Conservation (phyloP, 92 coral and sea anemone species). For the Epizoanthus fatuus region DNA sequence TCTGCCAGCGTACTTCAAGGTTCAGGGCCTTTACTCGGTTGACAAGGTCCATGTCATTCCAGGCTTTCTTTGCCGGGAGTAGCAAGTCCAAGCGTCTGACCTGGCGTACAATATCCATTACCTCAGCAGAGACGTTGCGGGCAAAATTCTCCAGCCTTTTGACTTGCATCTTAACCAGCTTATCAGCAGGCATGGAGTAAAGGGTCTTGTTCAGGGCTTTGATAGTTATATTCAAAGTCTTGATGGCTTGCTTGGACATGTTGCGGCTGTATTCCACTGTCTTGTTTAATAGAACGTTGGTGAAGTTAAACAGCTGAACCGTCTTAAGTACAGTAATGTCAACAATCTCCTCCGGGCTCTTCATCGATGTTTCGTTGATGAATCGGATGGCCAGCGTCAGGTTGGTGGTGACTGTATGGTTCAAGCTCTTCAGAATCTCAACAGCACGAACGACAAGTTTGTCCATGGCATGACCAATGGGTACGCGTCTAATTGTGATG, state of each 20-base stretch:
- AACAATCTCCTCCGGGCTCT: constrained; percentile 81
- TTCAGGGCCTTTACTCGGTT: constrained; percentile 66
- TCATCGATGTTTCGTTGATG: constrained; percentile 75
- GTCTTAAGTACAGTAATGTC: constrained; percentile 75
- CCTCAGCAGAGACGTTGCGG: constrained; percentile 74
- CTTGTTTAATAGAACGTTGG: constrained; percentile 70
- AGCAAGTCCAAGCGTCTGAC: constrained; percentile 69
- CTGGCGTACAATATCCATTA: constrained; percentile 72
- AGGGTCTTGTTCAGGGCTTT: constrained; percentile 71
- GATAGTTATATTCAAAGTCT: constrained; percentile 60
- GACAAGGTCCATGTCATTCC: constrained; percentile 75
- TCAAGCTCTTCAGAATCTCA: constrained; percentile 62
- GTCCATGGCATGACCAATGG: constrained; percentile 74
- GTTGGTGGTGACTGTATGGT: constrained; percentile 80
- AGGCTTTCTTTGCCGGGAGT: constrained; percentile 61
- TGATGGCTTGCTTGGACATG: constrained; percentile 58
- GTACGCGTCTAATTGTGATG: constrained; percentile 73
- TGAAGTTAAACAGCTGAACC: constrained; percentile 58
- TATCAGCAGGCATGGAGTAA: constrained; percentile 68
- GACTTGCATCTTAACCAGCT: constrained; percentile 65
- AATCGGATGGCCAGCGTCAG: constrained; percentile 68
- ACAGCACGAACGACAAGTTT: constrained; percentile 61
- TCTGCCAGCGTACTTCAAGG: constrained; percentile 75
- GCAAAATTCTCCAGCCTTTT: constrained; percentile 54
- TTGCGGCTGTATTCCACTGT: constrained; percentile 69